These are phyloP conservation scores for Phortica variegata DNA, from an alignment of 1,140 invertebrate genomes.

Conservation along the genomic window DNA sequence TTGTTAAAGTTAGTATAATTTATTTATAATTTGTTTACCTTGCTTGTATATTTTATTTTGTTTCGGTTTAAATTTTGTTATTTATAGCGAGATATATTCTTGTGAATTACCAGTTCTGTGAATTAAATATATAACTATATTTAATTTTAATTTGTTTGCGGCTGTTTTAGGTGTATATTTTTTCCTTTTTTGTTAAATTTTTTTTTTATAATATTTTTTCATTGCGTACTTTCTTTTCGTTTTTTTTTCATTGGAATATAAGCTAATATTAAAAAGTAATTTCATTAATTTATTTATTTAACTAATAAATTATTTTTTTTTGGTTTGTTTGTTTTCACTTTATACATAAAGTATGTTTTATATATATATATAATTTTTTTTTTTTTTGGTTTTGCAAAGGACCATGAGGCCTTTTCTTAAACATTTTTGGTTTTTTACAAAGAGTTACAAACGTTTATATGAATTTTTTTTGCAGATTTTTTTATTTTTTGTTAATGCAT, in stretches of 20 bases:
- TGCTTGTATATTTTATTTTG: too few species aligned
- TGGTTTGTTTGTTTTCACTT: slow-evolving; percentile 41
- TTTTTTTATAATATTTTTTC: slow-evolving; percentile 13
- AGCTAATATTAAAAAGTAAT: slow-evolving; percentile 48
- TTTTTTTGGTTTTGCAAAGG: too few species aligned
- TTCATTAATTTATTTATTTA: slow-evolving; percentile 43
- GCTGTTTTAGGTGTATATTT: slow-evolving; percentile 12
- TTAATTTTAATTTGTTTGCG: slow-evolving; percentile 16
- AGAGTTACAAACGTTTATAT: too few species aligned
- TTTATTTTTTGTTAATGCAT: background rate
- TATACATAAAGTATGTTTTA: slow-evolving; percentile 32
- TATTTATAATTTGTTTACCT: too few species aligned
- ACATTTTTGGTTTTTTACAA: background rate
- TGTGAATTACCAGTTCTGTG: slow-evolving; percentile 45
- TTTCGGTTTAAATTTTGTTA: slow-evolving; percentile 46
- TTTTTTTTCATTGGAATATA: slow-evolving; percentile 28
- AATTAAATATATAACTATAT: slow-evolving; percentile 31
- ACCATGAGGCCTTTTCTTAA: background rate
- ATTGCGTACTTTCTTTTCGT: slow-evolving; percentile 25
- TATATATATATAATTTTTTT: too few species aligned
- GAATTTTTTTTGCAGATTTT: too few species aligned
- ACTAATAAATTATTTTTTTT: slow-evolving; percentile 34
- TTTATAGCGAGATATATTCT: slow-evolving; percentile 33
- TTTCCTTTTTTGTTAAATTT: slow-evolving; percentile 9
- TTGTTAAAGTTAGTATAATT: too few species aligned